These are phyloP conservation scores for Argyrosomus japonicus DNA, from an alignment of 2,113 vertebrate species.

Conservation along the genomic window DNA sequence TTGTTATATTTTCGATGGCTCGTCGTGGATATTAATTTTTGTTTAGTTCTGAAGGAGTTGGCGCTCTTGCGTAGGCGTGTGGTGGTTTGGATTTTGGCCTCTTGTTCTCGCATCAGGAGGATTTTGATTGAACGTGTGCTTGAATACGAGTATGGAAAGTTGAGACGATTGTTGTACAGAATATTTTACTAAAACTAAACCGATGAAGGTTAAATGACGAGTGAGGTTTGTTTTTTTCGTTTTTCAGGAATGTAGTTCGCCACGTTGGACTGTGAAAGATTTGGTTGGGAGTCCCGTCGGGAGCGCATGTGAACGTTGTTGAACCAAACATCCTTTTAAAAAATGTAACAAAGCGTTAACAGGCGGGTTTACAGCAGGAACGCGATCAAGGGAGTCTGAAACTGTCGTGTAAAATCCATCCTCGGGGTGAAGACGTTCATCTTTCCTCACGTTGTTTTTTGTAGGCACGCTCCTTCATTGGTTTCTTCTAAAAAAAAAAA, in stretches of 20 bases:
- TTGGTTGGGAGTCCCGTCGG: background rate
- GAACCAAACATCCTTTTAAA: background rate
- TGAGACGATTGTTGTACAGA: constrained; percentile 7
- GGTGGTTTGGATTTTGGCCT: constrained; percentile 32
- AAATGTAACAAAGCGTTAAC: background rate
- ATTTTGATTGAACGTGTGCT: background rate
- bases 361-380: constrained; percentile 9
- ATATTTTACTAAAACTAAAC: background rate
- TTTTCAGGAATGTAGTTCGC: background rate
- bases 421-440: background rate
- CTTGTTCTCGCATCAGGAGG: background rate
- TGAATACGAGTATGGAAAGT: constrained; percentile 24
- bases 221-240: background rate
- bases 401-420: constrained; percentile 6
- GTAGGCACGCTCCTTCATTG: background rate
- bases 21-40: background rate
- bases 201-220: background rate
- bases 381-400: constrained; percentile 5
- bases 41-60: background rate
- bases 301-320: background rate
- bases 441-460: background rate
- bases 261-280: constrained; percentile 7
- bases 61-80: background rate
- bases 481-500: background rate
- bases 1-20: background rate